Conservation (phyloP, 2,888 invertebrate species). For the Platycheirus albimanus region DNA sequence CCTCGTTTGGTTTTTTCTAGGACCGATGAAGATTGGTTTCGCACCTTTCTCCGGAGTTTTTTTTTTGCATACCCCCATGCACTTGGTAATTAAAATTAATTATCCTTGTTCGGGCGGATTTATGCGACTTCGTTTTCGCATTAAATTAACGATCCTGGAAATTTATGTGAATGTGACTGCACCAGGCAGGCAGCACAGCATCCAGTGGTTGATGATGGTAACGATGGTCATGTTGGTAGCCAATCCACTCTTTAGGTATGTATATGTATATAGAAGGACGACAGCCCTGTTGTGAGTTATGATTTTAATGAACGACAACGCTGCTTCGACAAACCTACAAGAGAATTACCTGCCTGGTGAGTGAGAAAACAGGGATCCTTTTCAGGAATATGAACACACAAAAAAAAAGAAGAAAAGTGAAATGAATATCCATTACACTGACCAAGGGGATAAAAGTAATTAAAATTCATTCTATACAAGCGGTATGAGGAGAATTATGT, state of each 20-base stretch:
- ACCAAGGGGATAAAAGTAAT: conserved; percentile 54
- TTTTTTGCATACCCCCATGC: neutral
- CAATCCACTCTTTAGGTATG: neutral
- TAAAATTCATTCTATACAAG: conserved; percentile 58
- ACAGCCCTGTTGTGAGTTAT: conserved; percentile 41
- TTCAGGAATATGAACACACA: neutral
- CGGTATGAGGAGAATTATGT: conserved; percentile 20
- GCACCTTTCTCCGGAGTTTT: conserved; percentile 29
- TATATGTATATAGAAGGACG: no score
- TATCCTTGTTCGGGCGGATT: conserved; percentile 77
- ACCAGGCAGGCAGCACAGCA: neutral
- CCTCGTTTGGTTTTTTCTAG: conserved; percentile 35
- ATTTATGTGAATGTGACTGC: conserved; percentile 51
- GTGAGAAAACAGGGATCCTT: conserved; percentile 26
- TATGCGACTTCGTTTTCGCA: conserved; percentile 75
- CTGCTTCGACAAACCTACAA: conserved; percentile 4
- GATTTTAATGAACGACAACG: conserved; percentile 56
- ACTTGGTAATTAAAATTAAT: conserved; percentile 80
- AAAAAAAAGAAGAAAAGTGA: conserved; percentile 34
- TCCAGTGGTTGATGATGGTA: neutral
- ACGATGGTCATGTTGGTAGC: conserved; percentile 14
- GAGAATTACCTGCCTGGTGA: conserved; percentile 33
- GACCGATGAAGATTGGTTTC: conserved; percentile 44
- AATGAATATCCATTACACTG: conserved; percentile 60
- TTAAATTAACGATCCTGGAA: conserved; percentile 73